Evolutionary conservation across 2,888 invertebrate species (phyloP).

Genomic region (Pollenia angustigena): DNA sequence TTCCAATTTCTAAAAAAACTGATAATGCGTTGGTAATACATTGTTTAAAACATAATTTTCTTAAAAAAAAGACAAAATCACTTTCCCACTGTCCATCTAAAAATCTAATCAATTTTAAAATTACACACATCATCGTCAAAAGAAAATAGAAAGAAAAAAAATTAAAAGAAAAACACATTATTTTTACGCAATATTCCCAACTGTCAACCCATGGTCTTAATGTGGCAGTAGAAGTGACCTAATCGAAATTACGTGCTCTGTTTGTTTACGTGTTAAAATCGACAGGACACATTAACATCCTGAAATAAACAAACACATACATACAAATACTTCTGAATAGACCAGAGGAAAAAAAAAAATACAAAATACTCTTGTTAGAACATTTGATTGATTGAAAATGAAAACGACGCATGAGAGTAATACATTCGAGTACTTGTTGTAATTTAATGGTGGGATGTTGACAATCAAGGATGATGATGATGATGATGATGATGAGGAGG

Average conservation of each 20-base stretch:
- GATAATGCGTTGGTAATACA: not conserved
- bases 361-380: constrained; percentile 70
- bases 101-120: constrained; percentile 67
- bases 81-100: not conserved
- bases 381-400: constrained; percentile 77
- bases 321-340: not conserved
- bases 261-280: constrained; percentile 74
- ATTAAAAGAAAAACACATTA: constrained; percentile 32
- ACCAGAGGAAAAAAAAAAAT: constrained; percentile 29
- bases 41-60: constrained; percentile 8
- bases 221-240: constrained; percentile 72
- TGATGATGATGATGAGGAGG: constrained; percentile 15
- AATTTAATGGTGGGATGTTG: constrained; percentile 36
- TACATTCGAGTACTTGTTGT: constrained; percentile 45
- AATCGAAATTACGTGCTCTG: constrained; percentile 81
- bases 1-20: not conserved
- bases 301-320: constrained; percentile 44
- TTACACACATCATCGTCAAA: constrained; percentile 61
- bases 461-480: constrained; percentile 35
- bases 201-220: constrained; percentile 35
- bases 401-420: constrained; percentile 76
- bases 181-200: constrained; percentile 61
- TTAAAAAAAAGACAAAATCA: not conserved
- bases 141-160: constrained; percentile 19
- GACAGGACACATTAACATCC: constrained; percentile 74